Conservation (phyloP, 2,888 invertebrate genomes). For the Linnaemya vulpina region DNA sequence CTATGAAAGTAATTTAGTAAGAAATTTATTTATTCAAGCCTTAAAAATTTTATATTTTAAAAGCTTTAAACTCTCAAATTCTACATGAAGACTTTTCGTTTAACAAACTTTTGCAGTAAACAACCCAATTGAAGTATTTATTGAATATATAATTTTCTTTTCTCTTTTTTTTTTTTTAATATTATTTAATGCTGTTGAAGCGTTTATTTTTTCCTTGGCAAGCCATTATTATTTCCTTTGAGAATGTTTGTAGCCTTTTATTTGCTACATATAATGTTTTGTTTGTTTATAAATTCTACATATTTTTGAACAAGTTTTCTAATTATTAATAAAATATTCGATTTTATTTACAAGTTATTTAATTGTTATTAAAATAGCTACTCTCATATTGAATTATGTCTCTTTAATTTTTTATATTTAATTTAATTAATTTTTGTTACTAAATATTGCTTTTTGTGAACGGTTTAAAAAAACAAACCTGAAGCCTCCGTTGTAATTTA, state of each 20-base stretch:
- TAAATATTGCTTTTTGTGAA: constrained; percentile 82
- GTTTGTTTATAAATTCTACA: constrained; percentile 51
- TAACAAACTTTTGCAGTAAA: background rate
- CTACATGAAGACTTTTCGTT: background rate
- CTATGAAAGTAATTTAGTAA: background rate
- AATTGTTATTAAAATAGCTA: constrained; percentile 22
- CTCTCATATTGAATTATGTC: constrained; percentile 18
- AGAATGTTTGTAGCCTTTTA: constrained; percentile 53
- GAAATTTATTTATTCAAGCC: too few relatives aligned
- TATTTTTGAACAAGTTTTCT: constrained; percentile 61
- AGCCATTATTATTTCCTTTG: constrained; percentile 51
- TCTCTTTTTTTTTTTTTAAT: background rate
- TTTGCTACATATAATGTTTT: constrained; percentile 27
- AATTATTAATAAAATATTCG: constrained; percentile 31
- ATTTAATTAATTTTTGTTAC: constrained; percentile 54
- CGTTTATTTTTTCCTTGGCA: constrained; percentile 71
- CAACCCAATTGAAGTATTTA: constrained; percentile 16
- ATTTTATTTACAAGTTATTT: constrained; percentile 45
- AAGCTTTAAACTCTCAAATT: too few relatives aligned
- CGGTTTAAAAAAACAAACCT: constrained; percentile 75
- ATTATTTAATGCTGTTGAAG: constrained; percentile 66
- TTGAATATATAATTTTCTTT: background rate
- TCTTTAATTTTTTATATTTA: background rate
- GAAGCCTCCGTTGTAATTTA: constrained; percentile 56
- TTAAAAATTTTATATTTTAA: too few relatives aligned